These are phyloP conservation scores for Cyaniris semiargus DNA, from an alignment of 2,888 invertebrate species.

Conservation along the genomic window DNA sequence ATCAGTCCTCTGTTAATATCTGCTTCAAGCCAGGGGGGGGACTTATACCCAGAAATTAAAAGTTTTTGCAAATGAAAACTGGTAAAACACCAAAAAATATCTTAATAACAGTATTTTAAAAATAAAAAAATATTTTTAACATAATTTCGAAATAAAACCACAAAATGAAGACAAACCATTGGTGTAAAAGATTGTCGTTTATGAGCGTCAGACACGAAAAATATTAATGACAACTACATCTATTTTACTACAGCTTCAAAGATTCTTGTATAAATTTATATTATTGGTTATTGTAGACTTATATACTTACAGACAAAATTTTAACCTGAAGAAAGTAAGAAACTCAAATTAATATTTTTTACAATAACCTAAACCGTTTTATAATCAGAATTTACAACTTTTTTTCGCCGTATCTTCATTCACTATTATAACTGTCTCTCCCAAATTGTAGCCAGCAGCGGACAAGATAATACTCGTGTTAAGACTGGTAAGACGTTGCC, in stretches of 20 bases:
- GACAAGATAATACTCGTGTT: conserved; percentile 1
- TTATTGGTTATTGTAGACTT: no score
- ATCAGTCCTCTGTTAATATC: neutral
- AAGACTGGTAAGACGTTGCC: conserved; percentile 23
- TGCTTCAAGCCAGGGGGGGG: neutral
- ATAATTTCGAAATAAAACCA: neutral
- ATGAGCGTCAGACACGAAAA: neutral
- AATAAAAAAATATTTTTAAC: neutral
- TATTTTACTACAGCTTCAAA: neutral
- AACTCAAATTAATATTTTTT: neutral
- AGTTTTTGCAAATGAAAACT: neutral
- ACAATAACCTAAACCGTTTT: neutral
- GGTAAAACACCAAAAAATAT: neutral
- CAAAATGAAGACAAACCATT: neutral
- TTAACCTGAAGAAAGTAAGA: no score
- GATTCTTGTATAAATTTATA: neutral
- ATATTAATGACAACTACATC: neutral
- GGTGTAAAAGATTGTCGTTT: no score
- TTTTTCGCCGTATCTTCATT: neutral
- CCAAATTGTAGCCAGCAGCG: conserved; percentile 8
- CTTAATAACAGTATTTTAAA: neutral
- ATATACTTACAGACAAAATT: no score
- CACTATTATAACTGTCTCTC: neutral
- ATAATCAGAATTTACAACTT: neutral
- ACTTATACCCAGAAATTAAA: neutral